Evolutionary conservation across 1,140 invertebrate species (phyloP), one percentile per base, ranked within the genome.

Genomic region (Coelopa frigida): DNA sequence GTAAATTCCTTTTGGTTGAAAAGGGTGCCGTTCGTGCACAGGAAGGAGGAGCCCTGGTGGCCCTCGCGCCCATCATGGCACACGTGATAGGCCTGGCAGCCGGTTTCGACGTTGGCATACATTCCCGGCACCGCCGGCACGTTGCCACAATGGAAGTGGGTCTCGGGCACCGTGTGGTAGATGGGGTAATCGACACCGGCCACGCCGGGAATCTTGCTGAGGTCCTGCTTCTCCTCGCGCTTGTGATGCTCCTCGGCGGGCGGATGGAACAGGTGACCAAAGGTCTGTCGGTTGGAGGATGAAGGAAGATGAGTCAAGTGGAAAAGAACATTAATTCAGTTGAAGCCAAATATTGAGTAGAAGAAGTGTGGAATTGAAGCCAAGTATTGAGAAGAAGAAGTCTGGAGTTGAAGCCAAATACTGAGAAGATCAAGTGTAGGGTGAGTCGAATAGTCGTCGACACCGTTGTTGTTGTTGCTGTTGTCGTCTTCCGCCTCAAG

Each of bases 1-100:
- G 85, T 78, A 53, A 92, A 90, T 58, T 88, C 84, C 32, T 82
- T 75, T 59, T 93, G 89, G 61, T 89, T 89, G 63, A 92, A 94
- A 36, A 93, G 73, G 0, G 90, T 93, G 0, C 89, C 89, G 58
- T 92, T 90, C 4, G 87, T 82, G 64, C 90, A 93, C 1, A 93
- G 77, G 65, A 93, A 92, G 0, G 79, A 76, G 0, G 84, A 83
- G 0, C 85, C 85, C 61, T 87, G 84, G 44, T 85, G 75, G 11
- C 85, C 85, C 55, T 89, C 85, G 4, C 85, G 78, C 6, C 85
- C 85, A 53, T 89, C 85, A 54, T 89, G 84, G 55, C 87, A 90
- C 3, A 88, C 78, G 63, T 89, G 86, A 65, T 89, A 90, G 0
- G 82, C 87, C 83, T 92, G 87, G 56, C 87, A 90, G 41, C 84